Base-by-base conservation (phyloP, 2,888 invertebrate species). In the Drosophila setosimentum region DNA sequence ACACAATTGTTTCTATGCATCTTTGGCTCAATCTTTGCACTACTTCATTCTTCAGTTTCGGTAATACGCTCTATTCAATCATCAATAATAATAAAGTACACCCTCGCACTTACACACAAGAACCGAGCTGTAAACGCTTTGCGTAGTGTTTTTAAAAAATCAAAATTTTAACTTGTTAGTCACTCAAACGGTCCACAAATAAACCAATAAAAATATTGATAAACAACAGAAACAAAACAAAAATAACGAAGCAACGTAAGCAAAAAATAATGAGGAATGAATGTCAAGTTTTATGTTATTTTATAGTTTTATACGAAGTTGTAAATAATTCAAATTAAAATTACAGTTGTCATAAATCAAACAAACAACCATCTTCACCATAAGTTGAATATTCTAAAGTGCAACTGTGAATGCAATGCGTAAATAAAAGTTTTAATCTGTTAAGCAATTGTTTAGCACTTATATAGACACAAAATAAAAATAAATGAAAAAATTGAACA, bases 171-270 rank as follows among this genome's bases (percentile, higher is more conserved):
- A 58, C 63, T 64, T 77, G 50, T 77, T 69, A 79, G 64, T 81
- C 81, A 73, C 42, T 69, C 78, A 78, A 81, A 79, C 81, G 69
- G 78, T 79, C 79, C 81, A 79, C 78, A 79, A 73, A 68, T 62
- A 73, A 59, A 54, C 37, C 32, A 35, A 69, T 63, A 62, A 42
- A 48, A 35, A 60, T 29, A 27, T 30, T 45, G 45, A 45, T 8
- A 45, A 45, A 45, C 45, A 24, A 8, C 45, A 45, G 45, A 45
- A 24, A 8, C 8, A 45, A 66, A 11, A 58, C 24, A 54, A 58
- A 80, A 53, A n/a, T 48, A 48, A 64, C 61, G 51, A 58, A 40
- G 35, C 54, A 58, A 65, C 58, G 63, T 68, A 53, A 68, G 74
- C 58, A 78, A 78, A 65, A 69, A 66, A 66, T 49, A 49, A 54